A percentile compares a stretch with the other conserved stretches of the same genome.
These are phyloP conservation scores for Cinara cedri DNA, from an alignment of 2,888 invertebrate genomes.

Conservation along the genomic window DNA sequence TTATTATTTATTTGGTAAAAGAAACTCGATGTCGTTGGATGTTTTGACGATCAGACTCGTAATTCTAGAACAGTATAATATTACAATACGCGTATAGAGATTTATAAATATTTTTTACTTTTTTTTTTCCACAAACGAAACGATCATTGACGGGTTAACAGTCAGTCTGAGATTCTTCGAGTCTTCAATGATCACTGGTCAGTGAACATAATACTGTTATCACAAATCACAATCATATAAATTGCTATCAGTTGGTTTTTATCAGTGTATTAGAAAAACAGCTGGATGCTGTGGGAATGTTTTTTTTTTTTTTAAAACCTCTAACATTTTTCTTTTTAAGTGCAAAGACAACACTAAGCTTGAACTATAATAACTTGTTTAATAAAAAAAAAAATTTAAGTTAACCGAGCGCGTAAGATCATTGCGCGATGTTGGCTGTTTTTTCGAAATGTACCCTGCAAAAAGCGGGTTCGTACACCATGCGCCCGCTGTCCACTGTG, in stretches of 20 bases:
- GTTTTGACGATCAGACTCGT: no score
- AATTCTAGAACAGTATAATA: no score
- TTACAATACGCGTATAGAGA: no score
- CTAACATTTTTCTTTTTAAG: neutral
- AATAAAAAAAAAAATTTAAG: no score
- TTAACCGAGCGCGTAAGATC: neutral
- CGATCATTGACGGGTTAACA: no score
- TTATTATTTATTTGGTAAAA: no score
- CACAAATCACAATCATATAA: neutral
- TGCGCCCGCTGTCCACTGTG: slow-evolving; percentile 34
- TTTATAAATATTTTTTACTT: no score
- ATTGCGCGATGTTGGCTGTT: slow-evolving; percentile 18
- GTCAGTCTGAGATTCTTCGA: no score
- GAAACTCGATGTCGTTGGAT: no score
- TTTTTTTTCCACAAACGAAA: no score
- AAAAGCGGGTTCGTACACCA: slow-evolving; percentile 42
- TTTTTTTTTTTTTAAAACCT: slow-evolving; percentile 18
- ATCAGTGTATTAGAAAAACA: slow-evolving; percentile 3
- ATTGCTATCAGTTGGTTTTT: neutral
- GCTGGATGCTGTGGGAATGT: slow-evolving; percentile 24
- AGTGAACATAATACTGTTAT: neutral
- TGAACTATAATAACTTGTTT: neutral
- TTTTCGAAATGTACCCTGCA: slow-evolving; percentile 44
- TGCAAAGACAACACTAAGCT: neutral
- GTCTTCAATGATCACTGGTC: no score